Evolutionary conservation across 2,797 vertebrate species (phyloP).

Genomic region (Channa striata): DNA sequence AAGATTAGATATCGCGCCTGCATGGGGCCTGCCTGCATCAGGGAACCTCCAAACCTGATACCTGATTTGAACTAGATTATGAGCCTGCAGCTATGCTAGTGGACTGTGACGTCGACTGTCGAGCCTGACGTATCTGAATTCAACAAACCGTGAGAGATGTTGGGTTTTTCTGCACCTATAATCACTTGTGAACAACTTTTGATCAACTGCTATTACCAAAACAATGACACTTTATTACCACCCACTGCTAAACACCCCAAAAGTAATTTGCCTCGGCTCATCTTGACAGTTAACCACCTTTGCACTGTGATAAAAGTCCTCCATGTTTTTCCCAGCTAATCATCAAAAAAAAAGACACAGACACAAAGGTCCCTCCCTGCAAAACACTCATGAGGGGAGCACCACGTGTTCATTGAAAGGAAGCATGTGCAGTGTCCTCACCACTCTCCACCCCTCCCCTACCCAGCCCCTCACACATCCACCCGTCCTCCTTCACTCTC

Average conservation of each 20-base stretch:
- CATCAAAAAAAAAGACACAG: slow-evolving; percentile 36
- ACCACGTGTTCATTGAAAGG: slow-evolving; percentile 50
- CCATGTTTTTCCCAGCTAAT: slow-evolving; percentile 32
- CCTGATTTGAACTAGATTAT: slow-evolving; percentile 24
- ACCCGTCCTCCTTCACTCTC: slow-evolving; percentile 33
- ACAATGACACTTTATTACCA: neutral
- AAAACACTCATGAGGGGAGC: slow-evolving; percentile 14
- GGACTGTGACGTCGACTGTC: neutral
- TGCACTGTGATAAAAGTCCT: neutral
- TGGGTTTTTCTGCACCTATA: no score
- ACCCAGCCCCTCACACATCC: slow-evolving; percentile 8
- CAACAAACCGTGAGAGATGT: no score
- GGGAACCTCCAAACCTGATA: neutral
- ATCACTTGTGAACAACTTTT: neutral
- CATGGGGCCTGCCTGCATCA: slow-evolving; percentile 13
- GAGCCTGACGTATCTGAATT: no score
- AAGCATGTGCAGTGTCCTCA: slow-evolving; percentile 73
- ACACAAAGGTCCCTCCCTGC: slow-evolving; percentile 29
- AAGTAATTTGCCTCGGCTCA: neutral
- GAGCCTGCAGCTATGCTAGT: neutral
- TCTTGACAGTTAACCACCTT: slow-evolving; percentile 8
- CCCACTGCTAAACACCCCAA: neutral
- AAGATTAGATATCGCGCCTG: slow-evolving; percentile 48
- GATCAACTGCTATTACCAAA: neutral
- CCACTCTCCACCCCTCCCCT: slow-evolving; percentile 66